These are phyloP conservation scores for Hydrolagus affinis DNA, from an alignment of 2,113 vertebrate genomes.

Conservation along the genomic window DNA sequence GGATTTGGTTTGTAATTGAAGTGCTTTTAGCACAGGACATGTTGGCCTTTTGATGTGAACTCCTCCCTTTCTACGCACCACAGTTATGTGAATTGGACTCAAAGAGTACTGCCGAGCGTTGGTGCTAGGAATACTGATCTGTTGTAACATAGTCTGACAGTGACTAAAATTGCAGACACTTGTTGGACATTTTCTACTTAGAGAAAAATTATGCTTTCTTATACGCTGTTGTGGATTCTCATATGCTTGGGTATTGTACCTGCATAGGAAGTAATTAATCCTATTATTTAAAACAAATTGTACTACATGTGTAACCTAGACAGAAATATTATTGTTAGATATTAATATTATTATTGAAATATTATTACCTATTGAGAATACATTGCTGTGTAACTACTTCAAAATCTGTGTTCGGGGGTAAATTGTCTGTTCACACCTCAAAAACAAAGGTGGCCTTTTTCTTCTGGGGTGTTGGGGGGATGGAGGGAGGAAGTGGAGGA, in stretches of 20 bases:
- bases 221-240: background rate
- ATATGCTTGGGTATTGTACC: background rate
- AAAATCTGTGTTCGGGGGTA: background rate
- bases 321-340: background rate
- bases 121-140: background rate
- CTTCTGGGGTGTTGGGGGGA: background rate
- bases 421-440: conserved; percentile 6
- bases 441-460: conserved; percentile 26
- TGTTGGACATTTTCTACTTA: background rate
- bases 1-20: background rate
- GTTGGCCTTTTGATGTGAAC: background rate
- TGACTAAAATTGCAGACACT: background rate
- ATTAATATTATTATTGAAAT: too few species aligned
- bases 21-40: background rate
- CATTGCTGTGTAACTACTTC: background rate
- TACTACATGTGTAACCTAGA: conserved; percentile 11
- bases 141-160: background rate
- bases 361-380: too few species aligned
- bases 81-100: background rate
- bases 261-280: background rate
- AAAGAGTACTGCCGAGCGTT: background rate
- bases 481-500: too few species aligned
- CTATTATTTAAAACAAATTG: background rate
- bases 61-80: background rate
- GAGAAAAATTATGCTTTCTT: conserved; percentile 9